Percentiles rank a stretch among this genome's conserved stretches.
These are phyloP conservation scores for Drosophila quasianomalipes DNA, from an alignment of 2,888 invertebrate species.

Conservation along the genomic window DNA sequence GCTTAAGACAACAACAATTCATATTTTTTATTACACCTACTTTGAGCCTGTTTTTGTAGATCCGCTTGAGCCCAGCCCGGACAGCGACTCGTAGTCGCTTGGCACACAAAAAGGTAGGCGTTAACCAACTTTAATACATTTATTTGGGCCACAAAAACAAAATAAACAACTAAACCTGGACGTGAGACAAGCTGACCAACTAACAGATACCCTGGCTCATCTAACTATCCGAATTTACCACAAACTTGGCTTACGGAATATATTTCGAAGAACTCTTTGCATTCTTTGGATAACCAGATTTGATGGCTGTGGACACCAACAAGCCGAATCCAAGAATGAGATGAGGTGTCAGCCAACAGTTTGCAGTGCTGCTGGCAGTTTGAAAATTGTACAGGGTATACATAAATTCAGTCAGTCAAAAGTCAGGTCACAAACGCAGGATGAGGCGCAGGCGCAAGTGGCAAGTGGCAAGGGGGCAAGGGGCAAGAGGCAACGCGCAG, in stretches of 20 bases:
- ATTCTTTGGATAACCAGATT: neutral
- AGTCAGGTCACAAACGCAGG: neutral
- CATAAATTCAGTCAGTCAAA: neutral
- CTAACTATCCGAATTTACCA: neutral
- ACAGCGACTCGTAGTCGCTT: constrained; percentile 13
- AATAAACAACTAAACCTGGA: constrained; percentile 21
- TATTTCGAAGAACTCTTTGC: neutral
- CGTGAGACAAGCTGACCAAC: neutral
- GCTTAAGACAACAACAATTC: constrained; percentile 79
- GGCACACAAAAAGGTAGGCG: constrained; percentile 71
- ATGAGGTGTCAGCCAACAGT: neutral
- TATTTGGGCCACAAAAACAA: constrained; percentile 78
- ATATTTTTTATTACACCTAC: constrained; percentile 79
- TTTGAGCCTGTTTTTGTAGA: constrained; percentile 42
- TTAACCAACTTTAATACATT: constrained; percentile 83
- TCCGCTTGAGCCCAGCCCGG: constrained; percentile 9
- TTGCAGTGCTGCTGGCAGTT: neutral
- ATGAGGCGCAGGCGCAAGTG: constrained; percentile 15
- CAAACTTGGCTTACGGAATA: neutral
- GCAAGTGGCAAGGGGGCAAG: constrained; percentile 5
- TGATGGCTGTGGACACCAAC: neutral
- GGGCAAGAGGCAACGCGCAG: constrained; percentile 21
- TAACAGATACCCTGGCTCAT: constrained; percentile 1
- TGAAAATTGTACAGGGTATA: constrained; percentile 16
- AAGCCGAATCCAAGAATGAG: neutral